Percentiles rank a stretch among this genome's conserved stretches.
Conservation (phyloP, 2,888 invertebrate genomes). For the Adineta ricciae region DNA sequence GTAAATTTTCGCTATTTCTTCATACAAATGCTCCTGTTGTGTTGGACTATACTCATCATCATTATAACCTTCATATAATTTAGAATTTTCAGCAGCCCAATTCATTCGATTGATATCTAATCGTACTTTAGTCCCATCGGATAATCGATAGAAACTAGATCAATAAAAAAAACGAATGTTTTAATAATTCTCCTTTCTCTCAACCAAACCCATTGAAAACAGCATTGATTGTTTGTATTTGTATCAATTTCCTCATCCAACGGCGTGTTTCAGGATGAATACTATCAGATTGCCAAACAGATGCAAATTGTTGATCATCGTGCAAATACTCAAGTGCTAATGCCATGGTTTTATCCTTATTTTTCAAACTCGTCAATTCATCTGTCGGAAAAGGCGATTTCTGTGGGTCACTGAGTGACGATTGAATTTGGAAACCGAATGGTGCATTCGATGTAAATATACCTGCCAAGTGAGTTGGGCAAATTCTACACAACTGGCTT, state of each 20-base stretch:
- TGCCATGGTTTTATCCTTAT: neutral
- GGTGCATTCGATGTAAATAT: neutral
- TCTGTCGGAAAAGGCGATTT: neutral
- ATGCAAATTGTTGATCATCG: neutral
- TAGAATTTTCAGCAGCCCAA: neutral
- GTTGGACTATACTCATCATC: neutral
- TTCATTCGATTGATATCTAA: neutral
- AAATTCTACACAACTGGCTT: no score
- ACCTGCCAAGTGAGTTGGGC: no score
- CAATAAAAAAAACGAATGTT: neutral
- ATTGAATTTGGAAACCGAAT: neutral
- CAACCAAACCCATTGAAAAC: neutral
- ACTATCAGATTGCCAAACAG: neutral
- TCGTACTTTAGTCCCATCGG: neutral
- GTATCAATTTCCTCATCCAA: neutral
- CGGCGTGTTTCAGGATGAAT: neutral
- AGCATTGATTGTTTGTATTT: conserved; percentile 11
- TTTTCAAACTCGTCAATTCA: neutral
- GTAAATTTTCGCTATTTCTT: neutral
- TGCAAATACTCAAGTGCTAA: neutral
- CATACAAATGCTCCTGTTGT: neutral
- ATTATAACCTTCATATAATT: neutral
- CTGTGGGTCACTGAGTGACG: neutral
- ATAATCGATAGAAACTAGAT: neutral
- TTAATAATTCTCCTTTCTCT: neutral